Percentiles rank a stretch among this genome's conserved stretches.
Conservation (phyloP, 2,888 invertebrate genomes). For the Dryocosmus kuriphilus region DNA sequence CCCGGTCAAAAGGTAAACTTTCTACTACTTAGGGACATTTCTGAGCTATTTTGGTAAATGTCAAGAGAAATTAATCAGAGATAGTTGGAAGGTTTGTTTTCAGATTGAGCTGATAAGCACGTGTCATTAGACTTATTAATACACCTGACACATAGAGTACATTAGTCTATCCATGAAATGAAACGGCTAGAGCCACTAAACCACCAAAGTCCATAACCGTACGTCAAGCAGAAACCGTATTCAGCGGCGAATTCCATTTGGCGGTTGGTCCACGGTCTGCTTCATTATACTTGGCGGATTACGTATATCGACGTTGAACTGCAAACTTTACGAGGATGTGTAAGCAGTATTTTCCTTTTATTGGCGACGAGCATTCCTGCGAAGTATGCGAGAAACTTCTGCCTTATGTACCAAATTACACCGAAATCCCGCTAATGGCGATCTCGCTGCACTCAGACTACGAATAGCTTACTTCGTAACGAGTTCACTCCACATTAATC, state of each 20-base stretch:
- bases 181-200: conserved; percentile 20
- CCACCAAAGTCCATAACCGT: conserved; percentile 27
- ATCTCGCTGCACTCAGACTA: conserved; percentile 28
- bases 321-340: conserved; percentile 40
- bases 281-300: conserved; percentile 26
- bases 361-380: conserved; percentile 34
- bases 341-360: conserved; percentile 37
- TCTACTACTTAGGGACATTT: too few relatives aligned
- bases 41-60: background rate
- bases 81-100: background rate
- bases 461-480: conserved; percentile 38
- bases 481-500: conserved; percentile 39
- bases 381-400: conserved; percentile 34
- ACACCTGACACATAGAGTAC: conserved; percentile 43
- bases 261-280: conserved; percentile 22
- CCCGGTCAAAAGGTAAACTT: too few relatives aligned
- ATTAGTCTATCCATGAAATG: conserved; percentile 12
- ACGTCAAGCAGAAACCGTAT: conserved; percentile 29
- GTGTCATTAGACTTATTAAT: conserved; percentile 58
- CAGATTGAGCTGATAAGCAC: conserved; percentile 58
- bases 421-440: conserved; percentile 38
- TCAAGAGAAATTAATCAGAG: background rate
- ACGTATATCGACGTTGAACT: conserved; percentile 25
- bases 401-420: conserved; percentile 35
- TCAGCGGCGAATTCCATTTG: conserved; percentile 28